A percentile compares a stretch with the other conserved stretches of the same genome.
phyloP scores from a whole-genome alignment of 2,113 vertebrate species.

The Castor canadensis region DNA sequence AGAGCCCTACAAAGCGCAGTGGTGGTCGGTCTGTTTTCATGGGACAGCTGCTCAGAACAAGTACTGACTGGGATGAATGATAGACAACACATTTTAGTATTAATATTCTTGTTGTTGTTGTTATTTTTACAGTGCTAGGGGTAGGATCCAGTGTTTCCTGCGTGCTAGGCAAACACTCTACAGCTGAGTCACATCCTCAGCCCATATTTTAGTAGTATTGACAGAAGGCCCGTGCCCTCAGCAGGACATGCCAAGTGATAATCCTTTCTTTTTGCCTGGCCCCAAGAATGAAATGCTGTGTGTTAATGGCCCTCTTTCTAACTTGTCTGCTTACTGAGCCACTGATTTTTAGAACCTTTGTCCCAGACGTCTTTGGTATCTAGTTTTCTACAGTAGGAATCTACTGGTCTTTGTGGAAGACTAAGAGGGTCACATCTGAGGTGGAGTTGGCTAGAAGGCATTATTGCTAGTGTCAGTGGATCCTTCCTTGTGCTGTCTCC shows the following conservation, averaged over 20 bases:
- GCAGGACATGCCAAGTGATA: neutral
- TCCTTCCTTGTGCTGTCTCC: neutral
- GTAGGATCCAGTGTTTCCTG: neutral
- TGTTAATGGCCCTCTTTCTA: neutral
- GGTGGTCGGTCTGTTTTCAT: neutral
- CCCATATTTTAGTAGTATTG: neutral
- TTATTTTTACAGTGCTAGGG: neutral
- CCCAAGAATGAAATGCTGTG: neutral
- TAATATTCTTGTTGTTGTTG: neutral
- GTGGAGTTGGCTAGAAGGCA: neutral
- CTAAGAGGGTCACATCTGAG: neutral
- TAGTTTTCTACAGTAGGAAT: neutral
- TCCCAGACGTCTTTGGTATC: neutral
- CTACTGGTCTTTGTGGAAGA: neutral
- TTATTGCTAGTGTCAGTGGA: neutral
- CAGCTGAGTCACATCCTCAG: neutral
- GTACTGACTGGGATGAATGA: neutral
- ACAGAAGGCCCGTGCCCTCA: neutral
- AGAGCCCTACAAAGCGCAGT: neutral
- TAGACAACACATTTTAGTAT: neutral
- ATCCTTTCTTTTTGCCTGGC: neutral
- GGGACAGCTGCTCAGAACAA: neutral
- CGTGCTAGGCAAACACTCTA: neutral
- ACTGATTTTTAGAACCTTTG: constrained; percentile 21
- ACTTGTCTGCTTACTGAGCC: neutral